Conservation (phyloP, 2,888 invertebrate genomes). For the Nysson spinosus region DNA sequence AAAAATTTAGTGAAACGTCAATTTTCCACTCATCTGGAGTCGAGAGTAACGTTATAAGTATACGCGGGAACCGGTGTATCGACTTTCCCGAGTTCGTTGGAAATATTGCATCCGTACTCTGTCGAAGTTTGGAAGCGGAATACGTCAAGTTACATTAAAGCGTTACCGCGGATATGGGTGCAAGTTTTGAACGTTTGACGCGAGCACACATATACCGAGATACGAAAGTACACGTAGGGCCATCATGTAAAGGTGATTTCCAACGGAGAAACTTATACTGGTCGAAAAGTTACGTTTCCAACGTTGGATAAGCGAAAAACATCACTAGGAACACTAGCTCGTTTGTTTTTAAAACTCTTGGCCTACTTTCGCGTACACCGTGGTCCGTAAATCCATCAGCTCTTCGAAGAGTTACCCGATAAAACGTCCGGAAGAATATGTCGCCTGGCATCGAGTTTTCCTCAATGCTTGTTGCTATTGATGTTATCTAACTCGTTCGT, state of each 20-base stretch:
- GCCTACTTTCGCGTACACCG: constrained; percentile 11
- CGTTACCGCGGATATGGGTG: constrained; percentile 45
- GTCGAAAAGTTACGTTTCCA: background rate
- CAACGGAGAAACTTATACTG: no score
- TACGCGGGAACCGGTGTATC: constrained; percentile 27
- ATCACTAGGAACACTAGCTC: background rate
- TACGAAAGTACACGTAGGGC: background rate
- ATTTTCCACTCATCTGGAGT: background rate
- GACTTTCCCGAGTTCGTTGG: constrained; percentile 43
- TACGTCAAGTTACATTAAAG: constrained; percentile 59
- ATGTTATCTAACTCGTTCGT: constrained; percentile 39
- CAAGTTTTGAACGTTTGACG: constrained; percentile 57
- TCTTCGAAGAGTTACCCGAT: constrained; percentile 26
- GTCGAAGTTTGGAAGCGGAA: constrained; percentile 47
- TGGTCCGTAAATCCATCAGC: constrained; percentile 59
- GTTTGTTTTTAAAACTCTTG: constrained; percentile 57
- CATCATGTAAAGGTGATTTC: background rate
- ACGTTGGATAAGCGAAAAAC: no score
- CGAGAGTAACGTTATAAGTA: constrained; percentile 23
- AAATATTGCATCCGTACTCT: constrained; percentile 55
- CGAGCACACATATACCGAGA: constrained; percentile 13
- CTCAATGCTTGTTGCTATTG: constrained; percentile 18
- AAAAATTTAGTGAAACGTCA: constrained; percentile 5
- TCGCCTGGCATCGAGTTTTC: constrained; percentile 29
- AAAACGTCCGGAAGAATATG: constrained; percentile 52